A percentile compares a stretch with the other conserved stretches of the same genome.
Conservation (phyloP, 1,140 invertebrate species). For the Atopsyche davidsoni region DNA sequence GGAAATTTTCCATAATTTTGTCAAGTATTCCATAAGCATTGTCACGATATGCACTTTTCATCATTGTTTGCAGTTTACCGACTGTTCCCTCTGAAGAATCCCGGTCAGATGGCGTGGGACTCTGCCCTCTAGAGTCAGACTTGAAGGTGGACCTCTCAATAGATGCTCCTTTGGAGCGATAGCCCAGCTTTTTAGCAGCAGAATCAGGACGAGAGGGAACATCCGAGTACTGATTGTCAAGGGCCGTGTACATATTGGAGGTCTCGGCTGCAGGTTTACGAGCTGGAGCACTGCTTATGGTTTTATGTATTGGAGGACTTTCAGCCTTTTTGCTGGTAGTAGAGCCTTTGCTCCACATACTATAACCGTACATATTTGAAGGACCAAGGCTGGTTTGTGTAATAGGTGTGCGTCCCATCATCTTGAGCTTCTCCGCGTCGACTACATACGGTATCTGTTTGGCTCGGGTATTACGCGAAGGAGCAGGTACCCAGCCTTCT, state of each 20-base stretch:
- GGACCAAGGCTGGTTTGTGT: background rate
- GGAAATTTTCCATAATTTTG: conserved; percentile 15
- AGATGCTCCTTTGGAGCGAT: conserved; percentile 24
- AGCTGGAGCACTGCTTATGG: conserved; percentile 2
- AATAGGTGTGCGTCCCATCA: conserved; percentile 10
- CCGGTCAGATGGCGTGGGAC: background rate
- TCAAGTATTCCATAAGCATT: background rate
- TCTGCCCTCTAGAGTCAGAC: conserved; percentile 9
- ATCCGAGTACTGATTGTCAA: conserved; percentile 15
- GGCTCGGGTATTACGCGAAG: conserved; percentile 29
- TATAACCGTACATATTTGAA: too few relatives aligned
- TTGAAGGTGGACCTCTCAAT: conserved; percentile 26
- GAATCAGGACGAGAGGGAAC: background rate
- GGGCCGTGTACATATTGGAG: conserved; percentile 21
- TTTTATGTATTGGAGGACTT: conserved; percentile 6
- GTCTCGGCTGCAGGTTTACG: conserved; percentile 21
- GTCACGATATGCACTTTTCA: background rate
- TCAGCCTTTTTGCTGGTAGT: conserved; percentile 19
- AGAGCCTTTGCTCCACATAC: conserved; percentile 26
- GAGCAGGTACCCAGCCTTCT: conserved; percentile 36
- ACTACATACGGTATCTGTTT: conserved; percentile 37
- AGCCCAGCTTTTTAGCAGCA: conserved; percentile 3
- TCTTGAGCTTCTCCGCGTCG: conserved; percentile 48
- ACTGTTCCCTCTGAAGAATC: background rate
- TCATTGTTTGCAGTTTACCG: background rate